Evolutionary conservation across 2,888 invertebrate genomes (phyloP), one percentile per base, ranked within the genome.

Genomic region (Philereme vetulata): DNA sequence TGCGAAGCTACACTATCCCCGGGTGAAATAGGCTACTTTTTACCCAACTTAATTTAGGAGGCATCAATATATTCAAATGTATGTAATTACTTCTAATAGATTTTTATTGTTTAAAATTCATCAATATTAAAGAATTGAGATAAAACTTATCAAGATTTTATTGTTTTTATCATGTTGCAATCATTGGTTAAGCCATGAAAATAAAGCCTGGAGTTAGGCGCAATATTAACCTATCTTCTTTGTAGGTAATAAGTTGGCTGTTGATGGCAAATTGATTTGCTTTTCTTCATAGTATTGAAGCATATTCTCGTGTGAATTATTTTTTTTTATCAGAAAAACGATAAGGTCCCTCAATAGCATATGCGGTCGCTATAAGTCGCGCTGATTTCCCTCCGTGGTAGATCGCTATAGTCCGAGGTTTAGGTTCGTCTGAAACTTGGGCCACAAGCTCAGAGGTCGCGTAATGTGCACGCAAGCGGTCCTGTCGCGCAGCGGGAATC

Each of bases 401-500:
- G 21, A 4, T 44, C 8, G 44, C 44, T 6, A 34, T 48, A 58
- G 53, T 51, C 52, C 56, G 56, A 42, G 53, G 64, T 66, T 72
- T 72, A 70, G 72, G 72, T n/a, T 58, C 58, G 47, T 58, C 69
- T 72, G 71, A 73, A 74, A 74, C 79, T 79, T 76, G 72, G 63
- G 54, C 72, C 75, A 68, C 72, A 55, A 45, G 72, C 71, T 60
- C 66, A 59, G 55, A 59, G 74, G 72, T 72, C 75, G 69, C 70
- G 69, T 65, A 66, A 70, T 72, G 72, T 70, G 81, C 87, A 86
- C 87, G 87, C 87, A 81, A 86, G 81, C 77, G 76, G 72, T 60
- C 75, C 77, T 88, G 88, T 87, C 82, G 80, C 87, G 70, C 88
- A 86, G 87, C 87, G 78, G 88, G 87, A 77, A 81, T 84, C 84